Evolutionary conservation across 2,888 invertebrate genomes (phyloP).

Genomic region (Meiosimyza platycephala): DNA sequence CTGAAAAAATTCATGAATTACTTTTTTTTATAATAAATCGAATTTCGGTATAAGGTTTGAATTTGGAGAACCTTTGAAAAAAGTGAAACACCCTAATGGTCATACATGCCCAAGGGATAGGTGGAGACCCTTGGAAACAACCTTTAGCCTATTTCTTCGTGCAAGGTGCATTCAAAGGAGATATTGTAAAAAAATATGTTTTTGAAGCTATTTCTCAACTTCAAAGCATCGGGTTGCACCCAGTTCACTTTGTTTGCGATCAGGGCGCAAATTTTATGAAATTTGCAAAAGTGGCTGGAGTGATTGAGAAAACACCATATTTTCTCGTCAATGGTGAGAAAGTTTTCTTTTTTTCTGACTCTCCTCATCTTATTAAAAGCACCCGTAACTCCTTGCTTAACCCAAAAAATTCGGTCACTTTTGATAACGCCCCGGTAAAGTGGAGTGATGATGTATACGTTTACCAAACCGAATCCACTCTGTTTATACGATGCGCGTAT

Average conservation of each 20-base stretch:
- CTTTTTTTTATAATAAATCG: no score
- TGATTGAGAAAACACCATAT: conserved; percentile 10
- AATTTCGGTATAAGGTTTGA: no score
- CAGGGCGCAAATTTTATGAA: neutral
- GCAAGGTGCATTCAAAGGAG: no score
- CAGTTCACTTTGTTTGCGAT: conserved; percentile 31
- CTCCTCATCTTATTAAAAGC: conserved; percentile 32
- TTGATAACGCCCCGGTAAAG: neutral
- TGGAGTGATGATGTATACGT: conserved; percentile 10
- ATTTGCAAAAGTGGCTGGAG: conserved; percentile 2
- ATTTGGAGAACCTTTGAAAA: no score
- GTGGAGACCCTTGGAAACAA: neutral
- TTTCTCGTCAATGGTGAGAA: conserved; percentile 20
- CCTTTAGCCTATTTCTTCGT: neutral
- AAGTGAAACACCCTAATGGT: no score
- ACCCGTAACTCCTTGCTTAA: conserved; percentile 30
- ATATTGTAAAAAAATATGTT: neutral
- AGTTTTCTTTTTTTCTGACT: conserved; percentile 27
- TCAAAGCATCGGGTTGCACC: conserved; percentile 17
- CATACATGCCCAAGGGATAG: neutral
- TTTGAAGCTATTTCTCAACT: conserved; percentile 19
- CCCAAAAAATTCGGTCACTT: conserved; percentile 18
- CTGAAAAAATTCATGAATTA: no score
- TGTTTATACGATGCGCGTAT: neutral
- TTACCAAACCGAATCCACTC: neutral